phyloP scores from a whole-genome alignment of 2,113 vertebrate species.

The Cyanoramphus novaezelandiae region DNA sequence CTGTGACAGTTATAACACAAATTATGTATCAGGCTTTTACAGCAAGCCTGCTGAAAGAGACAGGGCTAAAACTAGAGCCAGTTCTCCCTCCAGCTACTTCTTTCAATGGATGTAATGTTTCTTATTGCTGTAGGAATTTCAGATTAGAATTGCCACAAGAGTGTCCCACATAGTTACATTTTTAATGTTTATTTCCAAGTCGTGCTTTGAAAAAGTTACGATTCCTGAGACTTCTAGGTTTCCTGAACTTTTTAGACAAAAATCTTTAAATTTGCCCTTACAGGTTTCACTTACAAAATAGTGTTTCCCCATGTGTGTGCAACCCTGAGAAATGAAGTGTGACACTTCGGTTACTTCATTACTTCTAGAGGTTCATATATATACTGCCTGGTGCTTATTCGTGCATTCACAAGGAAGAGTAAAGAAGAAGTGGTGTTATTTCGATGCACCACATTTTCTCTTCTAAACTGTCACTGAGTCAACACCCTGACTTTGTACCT shows the following conservation, averaged over 20 bases:
- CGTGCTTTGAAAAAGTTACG: not conserved
- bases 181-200: not conserved
- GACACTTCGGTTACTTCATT: not conserved
- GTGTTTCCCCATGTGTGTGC: not conserved
- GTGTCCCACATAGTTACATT: not conserved
- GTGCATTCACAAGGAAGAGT: not conserved
- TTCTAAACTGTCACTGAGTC: not conserved
- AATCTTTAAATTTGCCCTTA: not conserved
- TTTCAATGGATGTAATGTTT: not conserved
- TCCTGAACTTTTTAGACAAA: not conserved
- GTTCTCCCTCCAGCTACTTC: not conserved
- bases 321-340: not conserved
- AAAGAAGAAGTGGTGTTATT: not conserved
- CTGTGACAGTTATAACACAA: not conserved
- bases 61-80: not conserved
- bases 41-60: not conserved
- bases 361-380: not conserved
- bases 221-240: not conserved
- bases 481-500: not conserved
- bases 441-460: not conserved
- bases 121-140: not conserved
- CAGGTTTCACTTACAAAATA: not conserved
- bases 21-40: not conserved
- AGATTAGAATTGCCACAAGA: not conserved
- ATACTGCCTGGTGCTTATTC: not conserved